Evolutionary conservation across 1,140 invertebrate species (phyloP).

Genomic region (Drosophila oshimai): DNA sequence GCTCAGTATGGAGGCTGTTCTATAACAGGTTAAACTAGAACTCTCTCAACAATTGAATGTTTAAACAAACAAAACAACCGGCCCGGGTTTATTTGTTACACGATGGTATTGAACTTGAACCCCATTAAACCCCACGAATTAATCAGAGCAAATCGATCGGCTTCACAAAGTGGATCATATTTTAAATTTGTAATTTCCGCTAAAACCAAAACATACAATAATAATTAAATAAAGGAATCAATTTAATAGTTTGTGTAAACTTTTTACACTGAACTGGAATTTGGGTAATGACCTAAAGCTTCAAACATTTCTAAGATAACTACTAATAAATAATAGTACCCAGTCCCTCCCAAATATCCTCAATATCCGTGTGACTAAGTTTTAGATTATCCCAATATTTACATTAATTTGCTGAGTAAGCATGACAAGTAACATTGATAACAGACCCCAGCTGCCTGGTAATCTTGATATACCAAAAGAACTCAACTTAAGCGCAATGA

Average conservation of each 20-base stretch:
- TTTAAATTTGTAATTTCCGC: too few relatives aligned
- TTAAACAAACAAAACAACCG: background rate
- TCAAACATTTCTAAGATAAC: too few relatives aligned
- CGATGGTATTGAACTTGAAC: background rate
- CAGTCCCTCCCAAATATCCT: too few relatives aligned
- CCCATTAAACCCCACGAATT: background rate
- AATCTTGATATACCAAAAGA: constrained; percentile 4
- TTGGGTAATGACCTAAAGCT: too few relatives aligned
- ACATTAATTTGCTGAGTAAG: background rate
- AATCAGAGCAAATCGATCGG: background rate
- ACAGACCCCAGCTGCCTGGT: background rate
- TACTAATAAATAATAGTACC: too few relatives aligned
- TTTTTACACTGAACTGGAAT: too few relatives aligned
- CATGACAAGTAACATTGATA: constrained; percentile 12
- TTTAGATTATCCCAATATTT: background rate
- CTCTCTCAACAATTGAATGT: background rate
- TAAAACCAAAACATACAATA: too few relatives aligned
- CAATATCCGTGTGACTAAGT: background rate
- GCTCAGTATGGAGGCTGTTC: background rate
- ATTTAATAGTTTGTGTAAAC: too few relatives aligned
- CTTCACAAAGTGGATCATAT: too few relatives aligned
- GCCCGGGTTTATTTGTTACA: background rate
- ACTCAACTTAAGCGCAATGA: background rate
- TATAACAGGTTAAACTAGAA: background rate
- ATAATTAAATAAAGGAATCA: too few relatives aligned